These are phyloP conservation scores for Conus ventricosus DNA, from an alignment of 1,140 invertebrate genomes.

Conservation along the genomic window DNA sequence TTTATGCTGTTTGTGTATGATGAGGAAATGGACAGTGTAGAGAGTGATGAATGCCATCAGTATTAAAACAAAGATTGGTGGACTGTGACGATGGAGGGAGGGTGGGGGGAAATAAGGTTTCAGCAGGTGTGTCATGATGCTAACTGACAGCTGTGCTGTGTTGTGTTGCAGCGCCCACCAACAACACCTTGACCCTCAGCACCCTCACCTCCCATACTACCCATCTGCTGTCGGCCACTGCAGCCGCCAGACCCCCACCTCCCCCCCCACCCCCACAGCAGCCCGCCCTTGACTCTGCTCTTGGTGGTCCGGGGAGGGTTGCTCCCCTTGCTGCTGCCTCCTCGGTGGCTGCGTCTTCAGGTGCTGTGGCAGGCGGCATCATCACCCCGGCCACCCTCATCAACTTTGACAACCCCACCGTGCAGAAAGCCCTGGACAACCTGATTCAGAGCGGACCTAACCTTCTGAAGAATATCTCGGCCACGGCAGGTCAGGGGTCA, in stretches of 20 bases:
- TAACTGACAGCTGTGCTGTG: not conserved
- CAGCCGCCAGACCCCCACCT: not conserved
- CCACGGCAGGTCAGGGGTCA: not conserved
- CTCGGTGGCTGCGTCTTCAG: not conserved
- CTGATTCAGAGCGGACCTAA: conserved; percentile 73
- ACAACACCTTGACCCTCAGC: conserved; percentile 82
- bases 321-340: conserved; percentile 9
- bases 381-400: conserved; percentile 55
- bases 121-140: no score
- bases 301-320: not conserved
- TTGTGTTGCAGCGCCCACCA: conserved; percentile 76
- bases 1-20: no score
- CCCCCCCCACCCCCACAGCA: not conserved
- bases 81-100: no score
- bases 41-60: no score
- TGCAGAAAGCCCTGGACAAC: conserved; percentile 75
- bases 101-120: no score
- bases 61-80: no score
- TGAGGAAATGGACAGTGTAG: no score
- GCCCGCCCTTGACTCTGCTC: not conserved
- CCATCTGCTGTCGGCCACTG: conserved; percentile 30
- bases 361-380: not conserved
- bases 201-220: conserved; percentile 29
- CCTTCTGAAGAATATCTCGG: conserved; percentile 59
- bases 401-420: conserved; percentile 76